Evolutionary conservation across 2,888 invertebrate genomes (phyloP), one percentile per base, ranked within the genome.

Genomic region (Odontomyia ornata): DNA sequence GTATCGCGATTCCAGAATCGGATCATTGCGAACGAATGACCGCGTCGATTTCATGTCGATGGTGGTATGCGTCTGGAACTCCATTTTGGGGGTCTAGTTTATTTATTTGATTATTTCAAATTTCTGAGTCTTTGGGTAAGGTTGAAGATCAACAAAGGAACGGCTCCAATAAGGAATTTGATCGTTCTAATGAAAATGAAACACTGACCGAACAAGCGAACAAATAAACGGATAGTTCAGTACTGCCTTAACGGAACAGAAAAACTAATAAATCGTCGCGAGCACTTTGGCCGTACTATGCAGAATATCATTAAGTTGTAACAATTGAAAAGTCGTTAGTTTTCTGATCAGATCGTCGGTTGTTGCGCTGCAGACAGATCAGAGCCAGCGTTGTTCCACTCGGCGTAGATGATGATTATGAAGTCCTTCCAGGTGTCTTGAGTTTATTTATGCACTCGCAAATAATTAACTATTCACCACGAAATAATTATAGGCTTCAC

Each of bases 1-100:
- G 80, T 84, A 85, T 75, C 84, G 80, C 64, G 85, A 85, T 77
- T 84, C 83, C 80, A 84, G 84, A 73, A 82, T 82, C 72, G 82
- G 81, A 79, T 83, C 83, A 80, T 83, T 83, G 76, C 82, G 81
- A 25, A 82, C 80, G 78, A 82, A 83, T 60, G 81, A 81, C 79
- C 81, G 80, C 47, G 82, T 81, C 80, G 81, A 84, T 77, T 84
- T 83, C 77, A 84, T 56, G 18, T 76, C 69, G 57, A 76, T 36
- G 30, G 30, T 28, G 15, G 57, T 21, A 69, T 56, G 76, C 27
- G 56, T 76, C 69, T 69, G 60, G 18, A 52, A 69, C 67, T 76
- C 76, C 76, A 76, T 76, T 76, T 76, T 76, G 52, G 56, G 7
- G 18, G 13, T 25, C n/a, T 28, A n/a, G 36, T 30, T 36, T 65